A percentile compares a stretch with the other conserved stretches of the same genome.
These are phyloP conservation scores for Brachylomia viminalis DNA, from an alignment of 2,888 invertebrate genomes.

Conservation along the genomic window DNA sequence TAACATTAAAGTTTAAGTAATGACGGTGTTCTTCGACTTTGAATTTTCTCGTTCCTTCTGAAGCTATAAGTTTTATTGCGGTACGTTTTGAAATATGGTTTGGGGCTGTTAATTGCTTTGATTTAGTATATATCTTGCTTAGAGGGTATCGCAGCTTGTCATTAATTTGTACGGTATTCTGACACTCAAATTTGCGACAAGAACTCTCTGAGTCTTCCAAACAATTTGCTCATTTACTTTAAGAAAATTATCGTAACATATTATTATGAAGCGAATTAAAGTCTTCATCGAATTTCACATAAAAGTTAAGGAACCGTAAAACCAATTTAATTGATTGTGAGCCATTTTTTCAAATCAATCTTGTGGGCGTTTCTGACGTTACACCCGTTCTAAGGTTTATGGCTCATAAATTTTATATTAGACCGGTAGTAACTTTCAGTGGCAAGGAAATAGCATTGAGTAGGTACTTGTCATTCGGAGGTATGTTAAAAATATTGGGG, in stretches of 20 bases:
- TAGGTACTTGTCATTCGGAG: conserved; percentile 33
- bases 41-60: conserved; percentile 69
- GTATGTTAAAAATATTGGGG: conserved; percentile 32
- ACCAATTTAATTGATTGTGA: conserved; percentile 81
- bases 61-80: conserved; percentile 70
- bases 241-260: background rate
- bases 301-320: conserved; percentile 75
- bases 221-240: background rate
- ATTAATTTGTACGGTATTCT: conserved; percentile 25
- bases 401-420: conserved; percentile 64
- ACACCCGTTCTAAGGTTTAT: conserved; percentile 54
- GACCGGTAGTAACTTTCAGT: conserved; percentile 51
- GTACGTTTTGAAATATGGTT: conserved; percentile 67
- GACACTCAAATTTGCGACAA: background rate
- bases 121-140: conserved; percentile 51
- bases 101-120: conserved; percentile 61
- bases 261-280: background rate
- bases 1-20: conserved; percentile 79
- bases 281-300: conserved; percentile 61
- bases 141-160: conserved; percentile 23
- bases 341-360: conserved; percentile 68
- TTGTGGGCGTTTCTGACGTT: conserved; percentile 63
- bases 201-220: background rate
- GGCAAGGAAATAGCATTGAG: conserved; percentile 48
- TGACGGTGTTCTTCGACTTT: conserved; percentile 72